Evolutionary conservation across 2,888 invertebrate species (phyloP), one percentile per base, ranked within the genome.

Genomic region (Acrobasis suavella): DNA sequence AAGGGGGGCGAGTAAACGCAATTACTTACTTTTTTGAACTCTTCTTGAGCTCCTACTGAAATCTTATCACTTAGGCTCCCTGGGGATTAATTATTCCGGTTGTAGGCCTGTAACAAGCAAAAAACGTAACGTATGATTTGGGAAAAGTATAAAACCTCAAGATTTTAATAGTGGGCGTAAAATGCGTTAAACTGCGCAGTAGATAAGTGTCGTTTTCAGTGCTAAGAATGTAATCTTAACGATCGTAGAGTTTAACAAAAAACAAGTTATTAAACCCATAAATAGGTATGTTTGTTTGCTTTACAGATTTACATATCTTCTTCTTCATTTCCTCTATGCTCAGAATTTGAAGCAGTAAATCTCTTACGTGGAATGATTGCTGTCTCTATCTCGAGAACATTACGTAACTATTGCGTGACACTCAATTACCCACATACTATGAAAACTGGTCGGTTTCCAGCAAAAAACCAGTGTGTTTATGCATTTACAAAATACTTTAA

Each of bases 11-110:
- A 67, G 73, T 68, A 78, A 82, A 80, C 80, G 76, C 69, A 61
- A 76, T 79, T 84, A 92, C 92, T 92, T 85, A 92, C 92, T 89
- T 91, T 67, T 76, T 91, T 85, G 87, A 90, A 91, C 90, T 91
- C 92, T 84, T 88, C 88, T 80, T 80, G 91, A 91, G 90, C 82
- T 83, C 91, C 87, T 84, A 86, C 75, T 81, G 92, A 89, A 92
- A 92, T 92, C 80, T 83, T 91, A 87, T 80, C 78, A 81, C 85
- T 89, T 92, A 92, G 83, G 89, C 91, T 79, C 82, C 87, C 72
- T 82, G 80, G 80, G 86, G 86, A 85, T 67, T 71, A 85, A 87
- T 70, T 78, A 76, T 86, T 74, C 75, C 82, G 74, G 85, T 74
- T 80, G 88, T 85, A 87, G 84, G 85, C 92, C 92, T 92, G 87